Evolutionary conservation across 2,888 invertebrate genomes (phyloP).

Genomic region (Creontiades dilutus): DNA sequence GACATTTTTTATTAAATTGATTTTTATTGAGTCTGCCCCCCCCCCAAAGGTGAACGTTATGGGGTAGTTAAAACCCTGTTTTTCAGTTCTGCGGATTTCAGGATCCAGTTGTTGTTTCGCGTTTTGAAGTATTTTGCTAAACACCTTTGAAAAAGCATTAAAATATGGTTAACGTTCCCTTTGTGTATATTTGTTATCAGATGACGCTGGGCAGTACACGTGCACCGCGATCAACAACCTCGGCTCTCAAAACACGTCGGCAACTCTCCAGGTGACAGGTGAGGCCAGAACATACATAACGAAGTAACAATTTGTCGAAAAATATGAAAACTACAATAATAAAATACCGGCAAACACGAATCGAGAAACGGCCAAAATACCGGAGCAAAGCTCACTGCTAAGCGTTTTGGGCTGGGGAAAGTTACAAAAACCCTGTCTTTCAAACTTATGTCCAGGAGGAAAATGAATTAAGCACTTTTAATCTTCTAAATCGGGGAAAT

Average conservation of each 20-base stretch:
- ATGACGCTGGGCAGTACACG: conserved; percentile 88
- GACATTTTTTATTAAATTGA: too few relatives aligned
- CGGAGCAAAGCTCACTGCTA: background rate
- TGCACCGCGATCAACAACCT: conserved; percentile 86
- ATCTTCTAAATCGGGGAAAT: too few relatives aligned
- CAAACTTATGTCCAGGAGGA: too few relatives aligned
- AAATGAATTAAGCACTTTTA: too few relatives aligned
- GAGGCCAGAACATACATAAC: conserved; percentile 79
- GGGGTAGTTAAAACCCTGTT: too few relatives aligned
- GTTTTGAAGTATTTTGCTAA: too few relatives aligned
- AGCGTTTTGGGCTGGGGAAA: background rate
- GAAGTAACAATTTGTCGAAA: conserved; percentile 53
- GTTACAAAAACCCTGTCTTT: background rate
- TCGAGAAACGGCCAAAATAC: background rate
- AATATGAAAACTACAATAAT: too few relatives aligned
- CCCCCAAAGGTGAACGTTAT: too few relatives aligned
- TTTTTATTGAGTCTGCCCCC: too few relatives aligned
- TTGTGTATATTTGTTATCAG: conserved; percentile 79
- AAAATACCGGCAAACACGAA: background rate
- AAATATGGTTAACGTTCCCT: background rate
- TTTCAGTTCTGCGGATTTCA: too few relatives aligned
- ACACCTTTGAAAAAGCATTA: too few relatives aligned
- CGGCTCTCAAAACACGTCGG: conserved; percentile 84
- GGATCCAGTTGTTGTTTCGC: too few relatives aligned
- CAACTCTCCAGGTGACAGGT: conserved; percentile 85